Base-by-base conservation (phyloP, 2,797 vertebrate species). In the Hirundo rustica region DNA sequence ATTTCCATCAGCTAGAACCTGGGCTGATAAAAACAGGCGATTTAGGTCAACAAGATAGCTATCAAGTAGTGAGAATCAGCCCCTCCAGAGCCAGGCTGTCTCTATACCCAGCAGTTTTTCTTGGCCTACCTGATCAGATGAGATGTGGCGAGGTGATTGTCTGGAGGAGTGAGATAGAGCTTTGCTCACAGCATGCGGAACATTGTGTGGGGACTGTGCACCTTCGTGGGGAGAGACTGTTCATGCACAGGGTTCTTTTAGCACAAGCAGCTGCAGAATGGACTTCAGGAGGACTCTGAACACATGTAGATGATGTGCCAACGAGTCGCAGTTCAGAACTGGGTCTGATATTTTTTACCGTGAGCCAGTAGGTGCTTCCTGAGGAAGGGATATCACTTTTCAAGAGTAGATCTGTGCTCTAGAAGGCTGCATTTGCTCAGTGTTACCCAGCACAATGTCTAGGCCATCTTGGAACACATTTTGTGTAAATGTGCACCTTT, bases 11-110 rank as follows among this genome's bases (percentile, higher is more conserved):
- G 57, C 74, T 62, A 22, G 88, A 93, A 82, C 71, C 83, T 85
- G 91, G 50, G 3, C 55, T 95, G 91, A 93, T 96, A 95, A 84
- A 90, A 91, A 14, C 80, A 50, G 76, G 22, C 23, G 22, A 64
- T 89, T 84, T 89, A 93, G 76, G 85, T 88, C 83, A 61, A 19
- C 60, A 55, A 85, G 95, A 92, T 92, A 71, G 42, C 40, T 90
- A 83, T 94, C 83, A 19, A 1, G 1, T 17, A 16, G 85, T 50
- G 88, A 90, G 92, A 94, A 95, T 90, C 77, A 81, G 60, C 83
- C 53, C 20, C 83, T 93, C 77, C 55, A 88, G 85, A 75, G 47
- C 79, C 70, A 53, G 62, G 36, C 70, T 76, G 34, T 71, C 79
- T 86, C 72, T 73, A 57, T 78, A 86, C 38, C 54, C 67, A 54